These are phyloP conservation scores for Emydura subglobosa DNA, from an alignment of 2,113 vertebrate species.

Conservation along the genomic window DNA sequence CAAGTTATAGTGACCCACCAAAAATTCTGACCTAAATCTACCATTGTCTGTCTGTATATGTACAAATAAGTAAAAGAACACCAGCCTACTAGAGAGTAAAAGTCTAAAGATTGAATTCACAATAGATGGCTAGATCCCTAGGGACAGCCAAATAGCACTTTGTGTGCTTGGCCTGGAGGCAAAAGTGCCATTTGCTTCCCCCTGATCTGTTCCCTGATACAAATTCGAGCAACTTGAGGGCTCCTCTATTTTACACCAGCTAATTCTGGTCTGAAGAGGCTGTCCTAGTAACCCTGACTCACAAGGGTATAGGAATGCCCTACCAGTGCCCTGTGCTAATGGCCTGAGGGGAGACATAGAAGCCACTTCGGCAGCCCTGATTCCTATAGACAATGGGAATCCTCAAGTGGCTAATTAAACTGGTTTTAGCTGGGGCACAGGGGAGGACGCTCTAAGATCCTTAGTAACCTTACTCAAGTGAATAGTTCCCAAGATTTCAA, in stretches of 20 bases:
- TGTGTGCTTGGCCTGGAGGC: neutral
- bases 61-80: neutral
- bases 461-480: constrained; percentile 51
- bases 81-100: neutral
- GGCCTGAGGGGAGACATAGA: neutral
- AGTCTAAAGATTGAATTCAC: neutral
- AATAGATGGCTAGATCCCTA: neutral
- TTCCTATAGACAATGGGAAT: neutral
- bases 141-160: neutral
- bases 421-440: neutral
- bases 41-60: neutral
- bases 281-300: no score
- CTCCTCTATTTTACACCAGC: neutral
- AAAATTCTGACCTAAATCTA: constrained; percentile 11
- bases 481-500: constrained; percentile 53
- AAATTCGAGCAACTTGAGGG: neutral
- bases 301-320: neutral
- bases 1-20: neutral
- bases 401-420: neutral
- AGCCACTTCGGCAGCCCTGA: fast-evolving
- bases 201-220: neutral
- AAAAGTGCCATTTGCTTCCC: neutral
- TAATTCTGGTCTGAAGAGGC: neutral
- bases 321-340: fast-evolving
- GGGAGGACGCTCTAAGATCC: neutral